Evolutionary conservation across 2,113 vertebrate species (phyloP), one percentile per base, ranked within the genome.

Genomic region (Poecilia latipinna): DNA sequence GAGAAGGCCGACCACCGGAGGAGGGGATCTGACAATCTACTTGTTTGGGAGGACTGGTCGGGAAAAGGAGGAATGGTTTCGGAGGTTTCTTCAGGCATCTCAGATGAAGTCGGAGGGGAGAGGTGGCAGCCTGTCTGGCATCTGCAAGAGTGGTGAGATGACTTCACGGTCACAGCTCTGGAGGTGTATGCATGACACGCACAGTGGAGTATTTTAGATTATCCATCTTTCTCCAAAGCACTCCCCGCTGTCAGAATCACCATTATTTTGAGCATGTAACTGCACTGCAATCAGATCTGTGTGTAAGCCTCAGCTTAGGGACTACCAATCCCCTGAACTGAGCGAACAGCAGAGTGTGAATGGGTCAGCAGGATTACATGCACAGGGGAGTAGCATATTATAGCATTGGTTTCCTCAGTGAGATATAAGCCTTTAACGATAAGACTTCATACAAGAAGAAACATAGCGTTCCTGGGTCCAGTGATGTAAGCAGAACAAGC

Each of bases 31-130:
- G 88, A 96, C 95, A 60, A 95, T 99, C 69, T 99, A 96, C 91
- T 94, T 99, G 80, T 99, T 99, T 80, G 98, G 97, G 63, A 96
- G 98, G 92, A 99, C 98, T 0, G 98, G 98, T 8, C 91, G 97
- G 66, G 98, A 99, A 80, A 99, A 99, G 85, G 98, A 99, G 75
- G 97, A 99, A 62, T 99, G 98, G 98, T 99, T 99, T 90, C 92
- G 94, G 57, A 94, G 96, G 83, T 98, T 99, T 81, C 91, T 98
- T 75, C 84, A 96, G 0, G 97, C 96, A 3, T 97, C 97, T 22
- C 95, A 92, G 75, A 88, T 94, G 63, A 98, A 96, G 89, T 92
- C 90, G 0, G 96, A 98, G 61, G 91, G 77, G 12, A 96, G 93
- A 93, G 95, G 76, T 10, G 78, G 79, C n/a, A 82, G 84, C 79